Conservation (phyloP, 2,113 vertebrate genomes). For the Ancistrus triradiatus region DNA sequence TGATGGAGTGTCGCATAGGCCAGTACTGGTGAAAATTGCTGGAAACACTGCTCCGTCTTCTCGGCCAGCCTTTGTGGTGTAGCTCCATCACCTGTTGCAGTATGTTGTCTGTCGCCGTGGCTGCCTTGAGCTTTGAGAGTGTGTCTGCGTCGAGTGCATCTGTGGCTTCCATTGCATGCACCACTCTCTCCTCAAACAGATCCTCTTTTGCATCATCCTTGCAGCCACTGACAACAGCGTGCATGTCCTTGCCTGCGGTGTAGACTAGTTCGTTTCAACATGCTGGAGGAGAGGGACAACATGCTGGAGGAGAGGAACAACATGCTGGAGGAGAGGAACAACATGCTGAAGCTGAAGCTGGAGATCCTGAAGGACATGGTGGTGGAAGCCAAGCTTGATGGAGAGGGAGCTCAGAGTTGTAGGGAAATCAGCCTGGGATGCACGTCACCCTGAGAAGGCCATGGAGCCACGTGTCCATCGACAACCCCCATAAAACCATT, state of each 20-base stretch:
- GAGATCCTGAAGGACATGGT: constrained; percentile 63
- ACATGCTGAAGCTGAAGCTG: constrained; percentile 45
- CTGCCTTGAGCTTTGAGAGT: no score
- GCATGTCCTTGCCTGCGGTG: constrained; percentile 25
- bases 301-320: background rate
- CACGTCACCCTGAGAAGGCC: no score
- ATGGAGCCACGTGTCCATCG: no score
- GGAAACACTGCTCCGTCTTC: no score
- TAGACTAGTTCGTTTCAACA: constrained; percentile 16
- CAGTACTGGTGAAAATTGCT: no score
- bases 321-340: no score
- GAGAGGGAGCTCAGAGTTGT: background rate
- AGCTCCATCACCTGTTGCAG: no score
- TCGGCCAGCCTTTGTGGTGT: no score
- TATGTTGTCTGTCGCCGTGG: no score
- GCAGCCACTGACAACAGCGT: background rate
- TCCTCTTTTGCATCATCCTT: background rate
- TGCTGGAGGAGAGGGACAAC: constrained; percentile 18
- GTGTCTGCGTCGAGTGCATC: background rate
- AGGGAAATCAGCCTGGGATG: no score
- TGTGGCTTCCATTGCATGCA: constrained; percentile 8
- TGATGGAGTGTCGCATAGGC: no score
- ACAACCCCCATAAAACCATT: no score
- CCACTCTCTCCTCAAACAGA: constrained; percentile 7
- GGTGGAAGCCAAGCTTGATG: constrained; percentile 46